Evolutionary conservation across 2,888 invertebrate genomes (phyloP), one percentile per base, ranked within the genome.

Genomic region (Harpagoxenus sublaevis): DNA sequence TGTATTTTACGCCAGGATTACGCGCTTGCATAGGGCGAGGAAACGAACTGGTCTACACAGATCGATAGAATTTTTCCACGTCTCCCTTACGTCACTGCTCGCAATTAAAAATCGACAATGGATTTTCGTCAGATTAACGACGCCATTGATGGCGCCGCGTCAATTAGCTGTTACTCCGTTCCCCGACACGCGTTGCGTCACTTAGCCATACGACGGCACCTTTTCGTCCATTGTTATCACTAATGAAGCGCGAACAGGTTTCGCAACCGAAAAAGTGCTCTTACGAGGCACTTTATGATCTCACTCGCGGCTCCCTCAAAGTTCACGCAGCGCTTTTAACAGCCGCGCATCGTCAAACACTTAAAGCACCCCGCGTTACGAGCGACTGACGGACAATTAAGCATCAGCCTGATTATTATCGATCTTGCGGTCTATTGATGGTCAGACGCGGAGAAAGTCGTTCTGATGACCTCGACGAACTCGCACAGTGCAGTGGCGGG

Each of bases 391-490:
- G 86, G 87, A 91, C 86, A 89, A 88, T 91, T 88, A 87, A 87
- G 81, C 84, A 83, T 78, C 82, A 65, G 78, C 60, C 62, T 84
- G 89, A 90, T 90, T 90, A 90, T 89, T 91, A 88, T 91, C 89
- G 90, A 89, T 89, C 87, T 74, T 12, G 65, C 55, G 15, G 55
- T 51, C 71, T 71, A 60, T 81, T 60, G 85, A 82, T 81, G 84
- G 75, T 78, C 83, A 65, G 66, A 77, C 51, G 42, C 18, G 87
- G 90, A 86, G 91, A 91, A 91, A 92, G 91, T 90, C 85, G 86
- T 86, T 86, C 90, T 74, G 66, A 84, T 89, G 88, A 91, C 87
- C 91, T 65, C 75, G 12, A 45, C 42, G 84, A 83, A 83, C 74
- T 60, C 85, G 42, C 65, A 51, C 39, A 73, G 70, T 23, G n/a